Evolutionary conservation across 1,140 invertebrate species (phyloP), one percentile per base, ranked within the genome.

Genomic region (Zaprionus kolodkinae): DNA sequence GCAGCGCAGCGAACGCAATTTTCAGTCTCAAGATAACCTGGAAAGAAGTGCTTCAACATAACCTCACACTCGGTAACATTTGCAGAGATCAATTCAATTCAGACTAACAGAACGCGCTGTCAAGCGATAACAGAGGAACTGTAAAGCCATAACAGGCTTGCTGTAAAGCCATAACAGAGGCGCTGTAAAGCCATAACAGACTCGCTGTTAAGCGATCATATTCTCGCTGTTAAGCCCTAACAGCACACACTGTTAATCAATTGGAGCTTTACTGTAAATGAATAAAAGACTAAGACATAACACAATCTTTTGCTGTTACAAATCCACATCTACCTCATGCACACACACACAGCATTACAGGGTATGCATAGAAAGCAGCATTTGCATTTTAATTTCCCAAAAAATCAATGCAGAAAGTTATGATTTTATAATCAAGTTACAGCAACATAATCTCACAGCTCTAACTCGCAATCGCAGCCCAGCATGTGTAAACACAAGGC

Each of bases 391-490:
- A 21, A 21, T 21, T 21, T 21, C 21, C 21, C 21, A 21, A 21
- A 21, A 21, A 21, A 21, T 21, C 21, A 21, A 21, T 21, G 21
- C 21, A 21, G n/a, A 21, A 21, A 21, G 21, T 21, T 4, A n/a
- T 11, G 15, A 21, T 48, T 21, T 48, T 3, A 21, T 48, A 15
- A 15, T 15, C 10, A 48, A 21, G 45, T 17, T 15, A 5, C 45
- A n/a, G 11, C 11, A 21, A 38, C 17, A 59, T 57, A 57, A 57
- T 21, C 57, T 60, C 25, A 43, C 7, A 45, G 11, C 13, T n/a
- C 17, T 38, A 38, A 40, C 15, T 21, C 1, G n/a, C 45, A 48
- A 15, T 48, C 9, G 3, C 6, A 21, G 0, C 6, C 6, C 45
- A 11, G 15, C 15, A 48, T 48, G 15, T 48, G 15, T 11, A 6